These are phyloP conservation scores for Solenodon paradoxus DNA, from an alignment of 2,113 vertebrate genomes.

Conservation along the genomic window DNA sequence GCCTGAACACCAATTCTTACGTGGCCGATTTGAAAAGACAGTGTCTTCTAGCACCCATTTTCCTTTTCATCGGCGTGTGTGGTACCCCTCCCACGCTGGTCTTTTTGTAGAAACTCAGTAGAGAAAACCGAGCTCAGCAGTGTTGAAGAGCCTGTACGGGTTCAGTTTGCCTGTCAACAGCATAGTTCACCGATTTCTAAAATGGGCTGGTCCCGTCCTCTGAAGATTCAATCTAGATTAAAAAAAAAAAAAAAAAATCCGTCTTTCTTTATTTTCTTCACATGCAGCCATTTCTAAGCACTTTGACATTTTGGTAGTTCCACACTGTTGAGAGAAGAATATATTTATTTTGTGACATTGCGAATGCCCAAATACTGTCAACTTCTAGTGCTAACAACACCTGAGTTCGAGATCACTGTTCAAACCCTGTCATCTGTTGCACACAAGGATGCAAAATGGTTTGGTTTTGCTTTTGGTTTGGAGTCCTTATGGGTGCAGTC, in stretches of 20 bases:
- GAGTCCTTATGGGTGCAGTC: constrained; percentile 56
- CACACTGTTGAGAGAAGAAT: constrained; percentile 72
- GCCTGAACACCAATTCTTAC: not conserved
- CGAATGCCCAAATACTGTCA: constrained; percentile 76
- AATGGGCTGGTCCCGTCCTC: constrained; percentile 83
- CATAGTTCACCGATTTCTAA: constrained; percentile 49
- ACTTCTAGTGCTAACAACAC: constrained; percentile 20
- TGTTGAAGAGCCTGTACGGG: constrained; percentile 51
- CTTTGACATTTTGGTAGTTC: constrained; percentile 75
- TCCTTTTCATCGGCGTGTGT: not conserved
- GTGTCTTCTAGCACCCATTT: constrained; percentile 10
- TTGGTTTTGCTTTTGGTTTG: not conserved
- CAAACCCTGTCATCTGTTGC: constrained; percentile 27
- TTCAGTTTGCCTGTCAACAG: constrained; percentile 45
- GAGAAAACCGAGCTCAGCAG: constrained; percentile 49
- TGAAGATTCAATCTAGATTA: constrained; percentile 69
- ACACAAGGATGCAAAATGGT: not conserved
- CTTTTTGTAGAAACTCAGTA: constrained; percentile 59
- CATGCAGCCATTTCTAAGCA: constrained; percentile 77
- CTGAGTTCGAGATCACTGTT: constrained; percentile 12
- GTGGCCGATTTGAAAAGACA: constrained; percentile 29
- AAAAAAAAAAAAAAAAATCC: constrained; percentile 54
- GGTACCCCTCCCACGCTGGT: constrained; percentile 67
- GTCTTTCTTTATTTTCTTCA: constrained; percentile 80
- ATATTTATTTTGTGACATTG: constrained; percentile 82